Percentiles rank a stretch among this genome's conserved stretches.
Conservation (phyloP, 2,888 invertebrate genomes). For the Trichogramma evanescens region DNA sequence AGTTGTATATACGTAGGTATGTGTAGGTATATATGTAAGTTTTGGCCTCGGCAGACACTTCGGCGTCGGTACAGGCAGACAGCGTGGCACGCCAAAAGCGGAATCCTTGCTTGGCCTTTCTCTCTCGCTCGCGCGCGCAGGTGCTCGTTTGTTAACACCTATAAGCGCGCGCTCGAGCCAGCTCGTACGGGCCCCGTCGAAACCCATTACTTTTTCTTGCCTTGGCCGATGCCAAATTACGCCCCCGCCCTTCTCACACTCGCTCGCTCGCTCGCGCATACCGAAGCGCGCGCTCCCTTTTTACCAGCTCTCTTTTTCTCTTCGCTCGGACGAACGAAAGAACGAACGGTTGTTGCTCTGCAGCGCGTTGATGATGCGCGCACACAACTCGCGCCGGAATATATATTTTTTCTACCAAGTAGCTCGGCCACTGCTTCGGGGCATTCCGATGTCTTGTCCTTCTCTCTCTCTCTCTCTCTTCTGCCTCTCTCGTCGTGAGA, state of each 20-base stretch:
- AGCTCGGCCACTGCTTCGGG: neutral
- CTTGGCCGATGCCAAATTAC: slow-evolving; percentile 25
- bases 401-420: neutral
- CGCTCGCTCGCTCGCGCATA: neutral
- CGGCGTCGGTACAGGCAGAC: slow-evolving; percentile 20
- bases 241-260: slow-evolving; percentile 18
- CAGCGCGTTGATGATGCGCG: neutral
- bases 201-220: slow-evolving; percentile 27
- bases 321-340: neutral
- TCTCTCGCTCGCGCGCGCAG: slow-evolving; percentile 13
- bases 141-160: slow-evolving; percentile 26
- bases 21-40: too few species aligned
- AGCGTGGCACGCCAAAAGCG: slow-evolving; percentile 27
- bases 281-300: neutral
- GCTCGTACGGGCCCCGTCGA: slow-evolving; percentile 8
- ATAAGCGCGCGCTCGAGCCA: slow-evolving; percentile 5
- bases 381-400: neutral
- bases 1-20: neutral
- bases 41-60: too few species aligned
- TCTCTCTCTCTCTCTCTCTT: neutral
- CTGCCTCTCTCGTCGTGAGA: slow-evolving; percentile 1
- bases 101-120: neutral
- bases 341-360: neutral
- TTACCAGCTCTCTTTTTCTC: neutral
- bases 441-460: slow-evolving; percentile 14